Percentiles rank a stretch among this genome's conserved stretches.
Conservation (phyloP, 2,888 invertebrate genomes). For the Seira musarum region DNA sequence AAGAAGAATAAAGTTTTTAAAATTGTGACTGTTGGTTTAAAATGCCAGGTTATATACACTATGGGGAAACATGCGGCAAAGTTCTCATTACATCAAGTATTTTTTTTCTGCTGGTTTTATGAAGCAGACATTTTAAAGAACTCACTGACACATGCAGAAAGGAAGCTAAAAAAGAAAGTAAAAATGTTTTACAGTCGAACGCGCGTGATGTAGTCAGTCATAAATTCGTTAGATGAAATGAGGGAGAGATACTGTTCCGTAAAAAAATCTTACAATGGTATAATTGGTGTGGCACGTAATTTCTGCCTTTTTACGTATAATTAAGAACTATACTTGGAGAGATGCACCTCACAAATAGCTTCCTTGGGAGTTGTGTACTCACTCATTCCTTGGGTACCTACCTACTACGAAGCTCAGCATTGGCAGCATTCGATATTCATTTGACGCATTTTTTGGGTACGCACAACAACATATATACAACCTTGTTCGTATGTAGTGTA, state of each 20-base stretch:
- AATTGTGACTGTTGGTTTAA: neutral
- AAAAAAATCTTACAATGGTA: neutral
- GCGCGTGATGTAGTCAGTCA: constrained; percentile 2
- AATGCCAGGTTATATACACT: neutral
- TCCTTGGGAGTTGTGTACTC: neutral
- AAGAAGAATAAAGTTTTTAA: neutral
- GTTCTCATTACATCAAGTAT: constrained; percentile 30
- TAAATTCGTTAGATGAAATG: neutral
- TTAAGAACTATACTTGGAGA: constrained; percentile 21
- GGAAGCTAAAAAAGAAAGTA: neutral
- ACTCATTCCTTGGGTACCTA: no score
- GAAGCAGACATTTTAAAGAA: constrained; percentile 41
- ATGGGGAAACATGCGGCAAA: neutral
- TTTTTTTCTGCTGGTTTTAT: constrained; percentile 13
- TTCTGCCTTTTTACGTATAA: constrained; percentile 19
- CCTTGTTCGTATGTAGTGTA: neutral
- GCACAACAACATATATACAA: neutral
- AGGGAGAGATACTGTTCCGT: neutral
- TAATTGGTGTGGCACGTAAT: constrained; percentile 26
- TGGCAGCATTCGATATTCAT: neutral
- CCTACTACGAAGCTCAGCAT: no score
- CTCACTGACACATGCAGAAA: constrained; percentile 50
- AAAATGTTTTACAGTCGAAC: constrained; percentile 3
- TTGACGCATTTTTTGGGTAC: neutral
- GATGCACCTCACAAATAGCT: constrained; percentile 1